These are phyloP conservation scores for Australoheros scitulus DNA, from an alignment of 2,113 vertebrate species.

Conservation along the genomic window DNA sequence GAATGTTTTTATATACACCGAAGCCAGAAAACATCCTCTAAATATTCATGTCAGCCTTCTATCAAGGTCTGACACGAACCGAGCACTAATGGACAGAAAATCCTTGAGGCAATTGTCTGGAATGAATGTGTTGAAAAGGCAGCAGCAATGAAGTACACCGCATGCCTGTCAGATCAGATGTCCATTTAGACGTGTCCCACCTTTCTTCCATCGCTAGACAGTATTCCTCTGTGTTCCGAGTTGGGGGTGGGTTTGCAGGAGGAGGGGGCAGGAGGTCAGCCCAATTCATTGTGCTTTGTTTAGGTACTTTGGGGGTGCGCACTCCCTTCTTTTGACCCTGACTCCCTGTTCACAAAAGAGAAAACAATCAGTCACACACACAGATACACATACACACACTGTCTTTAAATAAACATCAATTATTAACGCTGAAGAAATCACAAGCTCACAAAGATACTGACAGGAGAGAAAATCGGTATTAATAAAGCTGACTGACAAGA, in stretches of 20 bases:
- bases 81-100: constrained; percentile 52
- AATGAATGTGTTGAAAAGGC: constrained; percentile 21
- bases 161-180: constrained; percentile 25
- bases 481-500: constrained; percentile 45
- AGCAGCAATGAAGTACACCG: constrained; percentile 4
- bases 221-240: constrained; percentile 89
- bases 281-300: constrained; percentile 97
- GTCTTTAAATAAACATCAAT: constrained; percentile 44
- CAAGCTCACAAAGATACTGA: constrained; percentile 46
- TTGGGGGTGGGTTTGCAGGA: constrained; percentile 91
- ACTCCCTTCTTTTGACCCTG: constrained; percentile 96
- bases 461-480: constrained; percentile 49
- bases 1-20: constrained; percentile 18
- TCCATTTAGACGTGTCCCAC: constrained; percentile 75
- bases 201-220: constrained; percentile 88
- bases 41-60: constrained; percentile 64
- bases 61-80: constrained; percentile 57
- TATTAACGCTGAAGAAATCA: constrained; percentile 44
- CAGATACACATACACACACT: constrained; percentile 26
- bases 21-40: constrained; percentile 49
- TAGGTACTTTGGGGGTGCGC: constrained; percentile 90
- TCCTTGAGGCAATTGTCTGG: constrained; percentile 25
- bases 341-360: constrained; percentile 83
- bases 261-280: constrained; percentile 95
- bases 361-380: constrained; percentile 41